These are phyloP conservation scores for Zaprionus africanus DNA, from an alignment of 1,140 invertebrate genomes.

Conservation along the genomic window DNA sequence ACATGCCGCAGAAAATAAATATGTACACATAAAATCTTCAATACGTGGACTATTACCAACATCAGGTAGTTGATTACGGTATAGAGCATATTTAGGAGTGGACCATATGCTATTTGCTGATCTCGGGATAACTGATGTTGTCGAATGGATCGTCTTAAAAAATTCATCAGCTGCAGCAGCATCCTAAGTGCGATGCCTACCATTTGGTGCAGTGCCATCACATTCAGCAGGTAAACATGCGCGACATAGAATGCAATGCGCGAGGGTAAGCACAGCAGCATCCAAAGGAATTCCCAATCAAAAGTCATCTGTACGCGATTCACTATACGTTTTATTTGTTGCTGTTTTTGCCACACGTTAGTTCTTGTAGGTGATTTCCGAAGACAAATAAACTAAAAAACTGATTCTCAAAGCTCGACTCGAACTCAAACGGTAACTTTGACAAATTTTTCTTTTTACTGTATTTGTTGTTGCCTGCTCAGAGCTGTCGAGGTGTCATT, in stretches of 20 bases:
- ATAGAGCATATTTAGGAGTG: background rate
- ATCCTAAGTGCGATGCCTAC: background rate
- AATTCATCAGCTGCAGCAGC: background rate
- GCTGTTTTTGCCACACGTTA: background rate
- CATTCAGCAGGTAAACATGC: conserved; percentile 37
- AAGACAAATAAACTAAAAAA: conserved; percentile 25
- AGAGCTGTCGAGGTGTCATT: conserved; percentile 54
- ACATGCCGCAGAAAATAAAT: background rate
- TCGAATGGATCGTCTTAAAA: background rate
- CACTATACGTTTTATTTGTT: background rate
- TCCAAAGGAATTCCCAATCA: background rate
- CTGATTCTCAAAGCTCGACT: background rate
- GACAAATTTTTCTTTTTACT: conserved; percentile 54
- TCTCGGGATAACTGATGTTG: background rate
- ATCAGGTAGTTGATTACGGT: background rate
- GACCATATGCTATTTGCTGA: background rate
- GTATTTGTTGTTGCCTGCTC: background rate
- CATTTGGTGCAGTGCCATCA: conserved; percentile 12
- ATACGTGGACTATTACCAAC: background rate
- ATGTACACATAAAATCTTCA: background rate
- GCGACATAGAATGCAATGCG: conserved; percentile 1
- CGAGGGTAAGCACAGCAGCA: conserved; percentile 13
- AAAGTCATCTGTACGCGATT: conserved; percentile 7
- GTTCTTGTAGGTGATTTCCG: conserved; percentile 1
- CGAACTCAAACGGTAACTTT: conserved; percentile 44